Evolutionary conservation across 1,140 invertebrate genomes (phyloP), one percentile per base, ranked within the genome.

Genomic region (Drosophila subpulchrella): DNA sequence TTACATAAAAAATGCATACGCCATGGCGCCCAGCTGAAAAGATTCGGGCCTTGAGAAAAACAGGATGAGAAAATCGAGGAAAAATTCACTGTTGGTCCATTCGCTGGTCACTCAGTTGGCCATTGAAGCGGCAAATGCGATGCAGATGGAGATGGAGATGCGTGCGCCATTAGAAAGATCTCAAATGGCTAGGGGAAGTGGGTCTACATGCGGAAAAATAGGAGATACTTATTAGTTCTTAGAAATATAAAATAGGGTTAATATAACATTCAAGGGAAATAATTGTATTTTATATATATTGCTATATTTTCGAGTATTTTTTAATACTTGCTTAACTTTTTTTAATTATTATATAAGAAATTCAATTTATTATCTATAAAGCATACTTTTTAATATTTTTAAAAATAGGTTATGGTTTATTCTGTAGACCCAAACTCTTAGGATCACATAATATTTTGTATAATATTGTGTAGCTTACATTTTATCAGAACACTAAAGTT

Each of bases 1-100:
- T 89, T 88, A 62, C 84, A 89, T 88, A 89, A 89, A 89, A 88
- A 89, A 89, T 88, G 73, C 84, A 88, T 83, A 73, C 77, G 58
- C 79, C 84, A 60, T 88, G 83, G 83, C 83, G 83, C 84, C 84
- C 84, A 80, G 47, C 65, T 17, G 3, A 20, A 27, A 68, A 53
- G 47, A 44, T 65, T 53, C 47, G 61, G 47, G 65, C 60, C 47
- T 68, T 15, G 42, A 36, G 44, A 66, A 53, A 47, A 44, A 48
- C 47, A 46, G 50, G 53, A 38, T 27, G 34, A 39, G 67, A 71
- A 70, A 70, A 67, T 67, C 41, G 36, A 36, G 36, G 53, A 36
- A 58, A 50, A 71, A 15, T 58, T 20, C 38, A 42, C 44, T 38
- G 63, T 11, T 67, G 50, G 34, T 53, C 36, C 41, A 53, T 50